Conservation (phyloP, 37 sponge, comb jelly and placozoan species). For the Aplysina aerophoba region DNA sequence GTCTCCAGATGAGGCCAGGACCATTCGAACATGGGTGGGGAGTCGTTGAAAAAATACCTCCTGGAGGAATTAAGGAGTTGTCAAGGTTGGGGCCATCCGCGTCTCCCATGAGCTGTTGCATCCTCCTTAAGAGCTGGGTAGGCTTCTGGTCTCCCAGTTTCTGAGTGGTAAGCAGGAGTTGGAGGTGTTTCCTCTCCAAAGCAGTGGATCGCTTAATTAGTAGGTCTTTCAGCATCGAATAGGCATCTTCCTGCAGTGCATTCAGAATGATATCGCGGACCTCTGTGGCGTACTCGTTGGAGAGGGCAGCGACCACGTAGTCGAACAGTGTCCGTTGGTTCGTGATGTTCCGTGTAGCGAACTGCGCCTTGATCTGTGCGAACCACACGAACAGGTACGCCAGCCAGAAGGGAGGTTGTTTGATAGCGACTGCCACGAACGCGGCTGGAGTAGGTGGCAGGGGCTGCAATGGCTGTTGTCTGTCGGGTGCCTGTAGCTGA, state of each 20-base stretch:
- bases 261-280: conserved; percentile 31
- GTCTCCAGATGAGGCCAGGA: conserved; percentile 27
- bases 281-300: background rate
- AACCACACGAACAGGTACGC: no score
- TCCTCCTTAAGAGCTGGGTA: conserved; percentile 2
- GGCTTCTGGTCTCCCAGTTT: conserved; percentile 42
- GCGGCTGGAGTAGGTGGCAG: no score
- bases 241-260: conserved; percentile 8
- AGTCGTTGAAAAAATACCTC: conserved; percentile 49
- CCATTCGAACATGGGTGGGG: conserved; percentile 36
- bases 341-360: no score
- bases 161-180: conserved; percentile 1
- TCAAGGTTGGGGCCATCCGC: background rate
- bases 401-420: no score
- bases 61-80: conserved; percentile 2
- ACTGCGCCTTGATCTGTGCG: no score
- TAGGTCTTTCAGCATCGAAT: background rate
- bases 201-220: conserved; percentile 22
- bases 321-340: no score
- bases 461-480: no score
- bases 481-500: no score
- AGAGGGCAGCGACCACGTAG: background rate
- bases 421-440: no score
- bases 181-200: conserved; percentile 27
- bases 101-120: conserved; percentile 39